Conservation (phyloP, 53 echinoderm and acorn worm genomes). For the Holothuria leucospilota region DNA sequence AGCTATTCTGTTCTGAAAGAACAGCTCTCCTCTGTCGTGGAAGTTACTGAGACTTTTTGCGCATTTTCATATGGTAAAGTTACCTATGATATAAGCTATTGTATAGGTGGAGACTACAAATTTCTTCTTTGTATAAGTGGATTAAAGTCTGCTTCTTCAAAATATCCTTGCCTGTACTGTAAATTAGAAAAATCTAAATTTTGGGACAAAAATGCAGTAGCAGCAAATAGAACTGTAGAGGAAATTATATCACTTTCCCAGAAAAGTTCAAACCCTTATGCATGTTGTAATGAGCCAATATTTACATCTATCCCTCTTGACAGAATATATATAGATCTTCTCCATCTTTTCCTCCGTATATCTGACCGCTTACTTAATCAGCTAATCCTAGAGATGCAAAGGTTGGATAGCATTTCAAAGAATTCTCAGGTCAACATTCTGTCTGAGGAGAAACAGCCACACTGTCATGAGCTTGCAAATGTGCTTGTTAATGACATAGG, state of each 20-base stretch:
- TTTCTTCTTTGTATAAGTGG: slow-evolving; percentile 26
- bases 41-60: not conserved
- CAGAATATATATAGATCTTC: not conserved
- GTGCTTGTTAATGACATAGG: not conserved
- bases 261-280: not conserved
- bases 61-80: not conserved
- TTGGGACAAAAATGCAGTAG: slow-evolving; percentile 8
- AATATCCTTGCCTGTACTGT: not conserved
- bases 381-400: slow-evolving; percentile 4
- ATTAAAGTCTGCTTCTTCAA: slow-evolving; percentile 21
- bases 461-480: not conserved
- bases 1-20: not conserved
- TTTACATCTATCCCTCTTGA: not conserved
- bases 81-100: not conserved
- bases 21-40: slow-evolving; percentile 14
- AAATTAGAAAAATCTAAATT: slow-evolving; percentile 2
- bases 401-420: not conserved
- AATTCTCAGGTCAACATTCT: slow-evolving; percentile 1
- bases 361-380: not conserved
- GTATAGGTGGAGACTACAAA: not conserved
- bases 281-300: not conserved
- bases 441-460: slow-evolving; percentile 2
- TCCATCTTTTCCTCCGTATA: not conserved
- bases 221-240: not conserved
- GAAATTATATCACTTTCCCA: not conserved